Evolutionary conservation across 92 coral and sea anemone genomes (phyloP), one percentile per base, ranked within the genome.

Genomic region (Pocillopora meandrina): DNA sequence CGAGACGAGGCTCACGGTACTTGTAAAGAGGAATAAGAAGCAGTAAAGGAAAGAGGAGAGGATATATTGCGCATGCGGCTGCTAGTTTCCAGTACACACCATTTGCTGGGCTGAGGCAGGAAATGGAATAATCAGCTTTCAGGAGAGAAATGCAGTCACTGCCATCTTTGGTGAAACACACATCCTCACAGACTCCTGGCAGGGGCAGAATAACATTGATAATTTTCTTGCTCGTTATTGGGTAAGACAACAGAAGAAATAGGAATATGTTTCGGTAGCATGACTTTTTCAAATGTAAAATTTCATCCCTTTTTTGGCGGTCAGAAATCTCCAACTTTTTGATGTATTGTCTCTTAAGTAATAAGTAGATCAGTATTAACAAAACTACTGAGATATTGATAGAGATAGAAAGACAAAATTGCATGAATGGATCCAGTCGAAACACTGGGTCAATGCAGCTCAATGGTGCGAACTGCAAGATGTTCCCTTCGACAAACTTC

Each of bases 381-480:
- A 18, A 61, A 34, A 77, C 82, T 31, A 77, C 71, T 26, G 62
- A 65, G n/a, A 61, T n/a, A 57, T 77, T 77, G 26, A 34, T 10
- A 33, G 31, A 31, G 49, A 77, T 34, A 6, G 82, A 69, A 16
- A 77, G 15, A 2, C 13, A 31, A 65, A 77, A 77, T 47, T 77
- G 82, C 19, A 31, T 5, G 57, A 77, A 77, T 9, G 82, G 60
- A 36, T 77, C 68, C 10, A 61, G 60, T 65, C 82, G 69, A 15
- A 77, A 55, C 2, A 35, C 7, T 34, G 71, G 26, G 57, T 77
- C 13, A 35, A 77, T 47, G 70, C 82, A 77, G 60, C 82, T 77
- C 33, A 77, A 36, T 16, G 82, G 82, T 18, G 82, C 82, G 31
- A 76, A 82, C 35, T 87, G 85, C 18, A 87, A 72, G 9, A 87